These are phyloP conservation scores for Pogonomyrmex californicus DNA, from an alignment of 1,140 invertebrate genomes.

Conservation along the genomic window DNA sequence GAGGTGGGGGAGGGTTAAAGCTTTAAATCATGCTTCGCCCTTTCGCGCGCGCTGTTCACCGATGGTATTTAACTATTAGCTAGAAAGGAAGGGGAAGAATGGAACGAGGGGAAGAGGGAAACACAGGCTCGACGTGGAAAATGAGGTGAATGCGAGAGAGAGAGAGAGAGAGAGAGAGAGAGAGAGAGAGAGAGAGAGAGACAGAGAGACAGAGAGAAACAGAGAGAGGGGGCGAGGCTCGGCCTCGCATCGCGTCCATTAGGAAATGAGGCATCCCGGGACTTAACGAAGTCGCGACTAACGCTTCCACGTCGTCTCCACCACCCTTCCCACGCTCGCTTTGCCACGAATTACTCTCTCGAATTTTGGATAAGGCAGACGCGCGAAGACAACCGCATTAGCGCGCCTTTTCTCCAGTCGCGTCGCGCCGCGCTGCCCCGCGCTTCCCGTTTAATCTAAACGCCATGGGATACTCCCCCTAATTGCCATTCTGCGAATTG, in stretches of 20 bases:
- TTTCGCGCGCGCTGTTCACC: background rate
- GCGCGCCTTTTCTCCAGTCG: background rate
- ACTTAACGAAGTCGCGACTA: conserved; percentile 60
- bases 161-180: background rate
- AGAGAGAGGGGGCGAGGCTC: background rate
- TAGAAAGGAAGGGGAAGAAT: background rate
- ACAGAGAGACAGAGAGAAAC: conserved; percentile 8
- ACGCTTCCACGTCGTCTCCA: conserved; percentile 37
- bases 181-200: background rate
- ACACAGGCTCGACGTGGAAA: background rate
- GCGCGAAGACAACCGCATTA: conserved; percentile 22
- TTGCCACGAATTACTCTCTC: conserved; percentile 44
- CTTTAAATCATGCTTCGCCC: conserved; percentile 14
- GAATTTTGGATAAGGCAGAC: conserved; percentile 49
- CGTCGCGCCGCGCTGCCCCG: background rate
- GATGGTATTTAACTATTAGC: conserved; percentile 30
- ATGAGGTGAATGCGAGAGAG: background rate
- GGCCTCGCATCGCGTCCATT: conserved; percentile 46
- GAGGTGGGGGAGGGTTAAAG: background rate
- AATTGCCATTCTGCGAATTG: conserved; percentile 37
- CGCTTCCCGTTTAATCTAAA: conserved; percentile 2
- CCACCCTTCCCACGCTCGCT: conserved; percentile 20
- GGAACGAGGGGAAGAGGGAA: background rate
- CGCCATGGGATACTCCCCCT: background rate
- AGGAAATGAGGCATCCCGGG: conserved; percentile 60